phyloP scores from a whole-genome alignment of 2,797 vertebrate species.

The Sebastes umbrosus region DNA sequence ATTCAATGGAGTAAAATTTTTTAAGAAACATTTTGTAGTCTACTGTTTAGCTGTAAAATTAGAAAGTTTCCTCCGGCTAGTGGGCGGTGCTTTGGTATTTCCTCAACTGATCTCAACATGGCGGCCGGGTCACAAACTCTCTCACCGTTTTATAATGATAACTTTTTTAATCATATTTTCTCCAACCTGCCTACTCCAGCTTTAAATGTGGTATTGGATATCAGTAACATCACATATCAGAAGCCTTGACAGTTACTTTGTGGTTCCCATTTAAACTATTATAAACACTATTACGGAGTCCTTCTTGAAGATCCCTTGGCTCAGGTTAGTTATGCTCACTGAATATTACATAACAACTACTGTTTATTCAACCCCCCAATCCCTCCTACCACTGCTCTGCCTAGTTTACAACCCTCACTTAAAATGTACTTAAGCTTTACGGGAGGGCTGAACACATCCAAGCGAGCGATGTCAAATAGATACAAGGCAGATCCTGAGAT shows the following conservation, averaged over 20 bases:
- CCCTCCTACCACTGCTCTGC: conserved; percentile 12
- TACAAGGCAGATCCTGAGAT: conserved; percentile 22
- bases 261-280: not conserved
- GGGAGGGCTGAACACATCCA: conserved; percentile 26
- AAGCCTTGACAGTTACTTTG: not conserved
- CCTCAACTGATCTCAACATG: no score
- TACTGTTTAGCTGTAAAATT: no score
- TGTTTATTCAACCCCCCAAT: conserved; percentile 29
- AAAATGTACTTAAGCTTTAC: conserved; percentile 36
- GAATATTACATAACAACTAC: conserved; percentile 28
- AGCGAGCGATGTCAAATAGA: conserved; percentile 36
- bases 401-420: conserved; percentile 18
- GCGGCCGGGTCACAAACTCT: no score
- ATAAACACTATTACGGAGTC: not conserved
- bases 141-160: no score
- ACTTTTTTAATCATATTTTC: no score
- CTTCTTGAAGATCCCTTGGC: conserved; percentile 8
- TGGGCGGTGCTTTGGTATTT: no score
- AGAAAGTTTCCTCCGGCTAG: no score
- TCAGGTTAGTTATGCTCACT: not conserved
- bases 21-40: no score
- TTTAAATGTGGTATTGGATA: not conserved
- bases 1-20: no score
- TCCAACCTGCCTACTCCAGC: no score
- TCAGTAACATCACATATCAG: not conserved